A percentile compares a stretch with the other conserved stretches of the same genome.
Conservation (phyloP, 2,888 invertebrate genomes). For the Microdon myrmicae region DNA sequence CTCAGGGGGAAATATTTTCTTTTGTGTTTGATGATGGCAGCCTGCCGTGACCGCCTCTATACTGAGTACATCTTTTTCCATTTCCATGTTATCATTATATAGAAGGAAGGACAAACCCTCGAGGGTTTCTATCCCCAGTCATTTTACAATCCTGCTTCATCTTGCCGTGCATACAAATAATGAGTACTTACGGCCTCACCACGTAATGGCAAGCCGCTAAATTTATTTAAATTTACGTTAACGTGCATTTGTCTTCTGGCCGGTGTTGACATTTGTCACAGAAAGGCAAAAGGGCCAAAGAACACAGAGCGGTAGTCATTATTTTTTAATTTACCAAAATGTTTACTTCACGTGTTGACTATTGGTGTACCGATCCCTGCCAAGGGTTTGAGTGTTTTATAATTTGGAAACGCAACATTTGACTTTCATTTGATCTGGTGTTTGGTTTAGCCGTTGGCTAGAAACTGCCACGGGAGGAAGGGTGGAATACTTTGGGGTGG, state of each 20-base stretch:
- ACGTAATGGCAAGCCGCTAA: constrained; percentile 18
- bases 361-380: neutral
- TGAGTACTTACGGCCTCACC: constrained; percentile 14
- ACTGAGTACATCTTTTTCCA: too few species aligned
- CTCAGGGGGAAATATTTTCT: too few species aligned
- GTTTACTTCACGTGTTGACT: constrained; percentile 13
- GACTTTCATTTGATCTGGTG: constrained; percentile 27
- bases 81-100: constrained; percentile 12
- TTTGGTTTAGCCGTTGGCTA: constrained; percentile 16
- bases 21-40: too few species aligned
- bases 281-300: constrained; percentile 10
- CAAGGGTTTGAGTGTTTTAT: constrained; percentile 23
- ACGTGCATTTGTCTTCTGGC: constrained; percentile 11
- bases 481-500: too few species aligned
- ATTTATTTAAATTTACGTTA: too few species aligned
- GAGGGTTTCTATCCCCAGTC: constrained; percentile 4
- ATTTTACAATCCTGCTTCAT: constrained; percentile 19
- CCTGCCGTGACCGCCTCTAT: too few species aligned
- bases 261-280: neutral
- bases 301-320: constrained; percentile 21
- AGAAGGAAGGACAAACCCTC: constrained; percentile 26
- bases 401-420: constrained; percentile 42
- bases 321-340: constrained; percentile 7
- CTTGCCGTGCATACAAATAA: constrained; percentile 29
- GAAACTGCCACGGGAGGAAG: constrained; percentile 15